Evolutionary conservation across 2,888 invertebrate species (phyloP).

Genomic region (Oligia fasciuncula): DNA sequence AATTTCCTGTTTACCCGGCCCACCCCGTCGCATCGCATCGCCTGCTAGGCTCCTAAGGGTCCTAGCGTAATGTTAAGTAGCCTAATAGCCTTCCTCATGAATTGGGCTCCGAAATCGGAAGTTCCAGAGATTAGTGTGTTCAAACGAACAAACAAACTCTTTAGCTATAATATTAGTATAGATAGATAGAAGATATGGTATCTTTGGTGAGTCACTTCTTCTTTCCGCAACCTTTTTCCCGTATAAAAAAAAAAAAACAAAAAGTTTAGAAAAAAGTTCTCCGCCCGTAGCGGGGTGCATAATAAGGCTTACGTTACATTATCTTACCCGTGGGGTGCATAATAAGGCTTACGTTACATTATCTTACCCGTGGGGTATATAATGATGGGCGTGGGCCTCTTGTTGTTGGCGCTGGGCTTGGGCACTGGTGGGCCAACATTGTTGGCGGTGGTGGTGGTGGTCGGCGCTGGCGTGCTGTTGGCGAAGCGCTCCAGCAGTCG

Average conservation of each 20-base stretch:
- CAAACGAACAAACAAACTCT: background rate
- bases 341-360: background rate
- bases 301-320: background rate
- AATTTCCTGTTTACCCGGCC: background rate
- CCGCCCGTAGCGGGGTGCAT: background rate
- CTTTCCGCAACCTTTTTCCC: background rate
- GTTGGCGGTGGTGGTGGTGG: constrained; percentile 72
- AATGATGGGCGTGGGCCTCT: constrained; percentile 92
- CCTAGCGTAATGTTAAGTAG: background rate
- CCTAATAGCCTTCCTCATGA: background rate
- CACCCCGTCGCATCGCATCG: background rate
- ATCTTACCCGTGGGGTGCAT: constrained; percentile 69
- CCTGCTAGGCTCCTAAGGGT: background rate
- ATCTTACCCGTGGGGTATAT: constrained; percentile 80
- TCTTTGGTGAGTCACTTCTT: background rate
- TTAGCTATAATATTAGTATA: background rate
- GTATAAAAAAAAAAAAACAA: background rate
- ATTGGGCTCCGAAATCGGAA: background rate
- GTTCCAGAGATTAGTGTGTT: background rate
- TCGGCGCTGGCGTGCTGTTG: constrained; percentile 71
- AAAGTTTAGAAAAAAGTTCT: no score
- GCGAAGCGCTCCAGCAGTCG: constrained; percentile 78
- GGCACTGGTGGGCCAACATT: constrained; percentile 74
- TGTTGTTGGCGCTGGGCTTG: constrained; percentile 87
- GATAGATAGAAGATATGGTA: background rate